Base-by-base conservation (phyloP, 2,113 vertebrate species). In the Upupa epops region DNA sequence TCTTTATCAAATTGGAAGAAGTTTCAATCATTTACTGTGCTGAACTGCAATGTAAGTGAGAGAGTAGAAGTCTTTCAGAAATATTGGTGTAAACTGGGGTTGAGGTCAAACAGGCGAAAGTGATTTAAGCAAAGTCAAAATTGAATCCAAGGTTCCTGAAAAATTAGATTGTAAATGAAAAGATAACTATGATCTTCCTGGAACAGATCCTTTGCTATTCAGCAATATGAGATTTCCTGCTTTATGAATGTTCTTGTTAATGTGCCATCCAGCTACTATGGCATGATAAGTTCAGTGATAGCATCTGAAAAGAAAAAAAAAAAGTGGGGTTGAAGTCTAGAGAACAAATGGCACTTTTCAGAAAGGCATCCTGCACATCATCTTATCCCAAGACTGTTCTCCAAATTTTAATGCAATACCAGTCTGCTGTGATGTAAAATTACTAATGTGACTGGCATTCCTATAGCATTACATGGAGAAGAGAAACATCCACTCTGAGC, bases 371-470 rank as follows among this genome's bases (percentile, higher is more conserved):
- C 71, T 88, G 60, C 70, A 69, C 77, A 69, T 77, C 85, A 66
- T 74, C 81, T 79, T 88, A 64, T 79, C 36, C 80, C 40, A 61
- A 58, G 56, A 69, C 71, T 66, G 68, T 85, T 95, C 78, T 86
- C 80, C 71, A 73, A 92, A 74, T 88, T 88, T 83, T 75, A 74
- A 49, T 90, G 91, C 68, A 92, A 59, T 84, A 83, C 54, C 37
- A 77, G 61, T 90, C 60, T 66, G 71, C 68, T 87, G 76, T 81
- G 85, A 95, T 92, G 84, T 88, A 80, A 93, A 95, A 80, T 87
- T 91, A 79, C 70, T 94, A 80, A 84, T 91, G 59, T 75, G 94
- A 94, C 88, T 91, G 82, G 73, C 82, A 92, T 96, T 95, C 87
- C 66, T 90, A 73, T 65, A 86, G 88, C 59, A 42, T 95, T 91